Conservation (phyloP, 1,140 invertebrate genomes). For the Drosophila watanabei region DNA sequence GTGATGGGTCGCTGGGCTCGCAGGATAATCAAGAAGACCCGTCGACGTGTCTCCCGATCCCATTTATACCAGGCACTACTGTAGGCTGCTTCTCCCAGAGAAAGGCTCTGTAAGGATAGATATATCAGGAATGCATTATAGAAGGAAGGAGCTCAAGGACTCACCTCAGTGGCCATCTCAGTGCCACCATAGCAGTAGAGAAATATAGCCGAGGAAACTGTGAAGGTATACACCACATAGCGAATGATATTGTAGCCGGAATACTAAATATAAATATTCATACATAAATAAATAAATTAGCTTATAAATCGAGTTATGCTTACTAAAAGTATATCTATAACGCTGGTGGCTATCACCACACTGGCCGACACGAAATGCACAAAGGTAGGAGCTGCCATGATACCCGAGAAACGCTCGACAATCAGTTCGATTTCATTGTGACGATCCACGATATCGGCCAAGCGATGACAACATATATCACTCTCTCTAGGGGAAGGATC, state of each 20-base stretch:
- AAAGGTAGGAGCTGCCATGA: slow-evolving; percentile 64
- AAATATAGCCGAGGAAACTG: slow-evolving; percentile 50
- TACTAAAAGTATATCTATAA: slow-evolving; percentile 69
- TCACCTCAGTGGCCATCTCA: slow-evolving; percentile 56
- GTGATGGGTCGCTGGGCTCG: slow-evolving; percentile 60
- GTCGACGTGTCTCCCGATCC: slow-evolving; percentile 46
- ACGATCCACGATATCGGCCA: slow-evolving; percentile 54
- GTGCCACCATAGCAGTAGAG: slow-evolving; percentile 68
- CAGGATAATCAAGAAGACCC: slow-evolving; percentile 62
- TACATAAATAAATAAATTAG: neutral
- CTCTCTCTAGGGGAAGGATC: slow-evolving; percentile 30
- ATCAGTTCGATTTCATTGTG: slow-evolving; percentile 65
- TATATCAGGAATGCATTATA: neutral
- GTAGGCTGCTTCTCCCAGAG: slow-evolving; percentile 58
- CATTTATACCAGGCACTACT: slow-evolving; percentile 62
- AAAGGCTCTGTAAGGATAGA: slow-evolving; percentile 39
- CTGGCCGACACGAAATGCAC: slow-evolving; percentile 64
- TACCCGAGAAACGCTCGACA: slow-evolving; percentile 49
- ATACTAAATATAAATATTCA: slow-evolving; percentile 24
- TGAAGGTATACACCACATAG: slow-evolving; percentile 58
- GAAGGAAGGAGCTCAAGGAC: neutral
- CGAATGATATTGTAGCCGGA: slow-evolving; percentile 69
- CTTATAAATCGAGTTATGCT: neutral
- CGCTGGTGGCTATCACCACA: slow-evolving; percentile 64
- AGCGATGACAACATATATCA: slow-evolving; percentile 38